These are phyloP conservation scores for Rhopalosiphum nymphaeae DNA, from an alignment of 2,888 invertebrate genomes.

Conservation along the genomic window DNA sequence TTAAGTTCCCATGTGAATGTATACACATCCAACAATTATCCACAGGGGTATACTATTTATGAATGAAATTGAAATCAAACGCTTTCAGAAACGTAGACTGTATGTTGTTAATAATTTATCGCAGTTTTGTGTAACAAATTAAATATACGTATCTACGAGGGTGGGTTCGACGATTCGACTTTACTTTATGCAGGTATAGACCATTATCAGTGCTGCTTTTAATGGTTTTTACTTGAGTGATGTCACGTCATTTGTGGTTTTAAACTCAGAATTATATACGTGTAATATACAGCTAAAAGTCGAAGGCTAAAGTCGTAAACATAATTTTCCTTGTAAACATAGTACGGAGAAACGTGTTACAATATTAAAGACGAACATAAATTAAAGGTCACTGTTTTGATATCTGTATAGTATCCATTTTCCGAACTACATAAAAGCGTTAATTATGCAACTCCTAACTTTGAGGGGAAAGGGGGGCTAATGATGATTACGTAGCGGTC, in stretches of 20 bases:
- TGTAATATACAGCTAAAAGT: neutral
- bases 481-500: neutral
- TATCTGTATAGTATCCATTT: neutral
- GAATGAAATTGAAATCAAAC: neutral
- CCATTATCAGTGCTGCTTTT: neutral
- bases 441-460: conserved; percentile 35
- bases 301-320: neutral
- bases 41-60: neutral
- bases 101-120: neutral
- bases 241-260: neutral
- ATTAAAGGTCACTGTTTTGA: conserved; percentile 28
- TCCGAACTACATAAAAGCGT: neutral
- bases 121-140: neutral
- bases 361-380: conserved; percentile 16
- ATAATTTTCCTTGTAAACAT: neutral
- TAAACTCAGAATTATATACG: neutral
- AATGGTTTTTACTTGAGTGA: neutral
- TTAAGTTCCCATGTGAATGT: neutral
- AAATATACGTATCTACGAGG: neutral
- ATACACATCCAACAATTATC: neutral
- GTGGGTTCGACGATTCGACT: neutral
- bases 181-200: neutral
- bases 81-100: neutral
- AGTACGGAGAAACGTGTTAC: neutral
- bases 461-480: no score